phyloP scores from a whole-genome alignment of 1,140 invertebrate species.

The Holcopasites calliopsidis region DNA sequence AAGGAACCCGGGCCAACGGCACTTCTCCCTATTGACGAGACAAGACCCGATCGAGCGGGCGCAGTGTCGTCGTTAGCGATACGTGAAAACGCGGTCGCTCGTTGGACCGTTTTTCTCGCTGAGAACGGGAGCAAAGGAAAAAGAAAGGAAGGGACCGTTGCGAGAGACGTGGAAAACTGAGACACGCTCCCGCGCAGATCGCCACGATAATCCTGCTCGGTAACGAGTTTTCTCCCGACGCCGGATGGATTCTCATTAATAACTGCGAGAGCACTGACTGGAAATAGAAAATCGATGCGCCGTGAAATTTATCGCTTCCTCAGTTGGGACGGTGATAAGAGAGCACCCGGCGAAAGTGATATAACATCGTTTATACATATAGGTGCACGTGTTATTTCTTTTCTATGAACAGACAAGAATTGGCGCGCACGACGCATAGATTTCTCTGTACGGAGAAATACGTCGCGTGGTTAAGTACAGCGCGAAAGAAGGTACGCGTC shows the following conservation, averaged over 20 bases:
- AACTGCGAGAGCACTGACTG: background rate
- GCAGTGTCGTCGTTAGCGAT: background rate
- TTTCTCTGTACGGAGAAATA: no score
- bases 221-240: background rate
- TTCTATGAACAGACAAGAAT: no score
- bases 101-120: background rate
- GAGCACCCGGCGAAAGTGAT: no score
- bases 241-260: background rate
- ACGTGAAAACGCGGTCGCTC: background rate
- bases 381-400: no score
- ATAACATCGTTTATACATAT: no score
- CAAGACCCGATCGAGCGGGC: background rate
- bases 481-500: background rate
- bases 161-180: background rate
- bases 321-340: background rate
- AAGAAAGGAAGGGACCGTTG: no score
- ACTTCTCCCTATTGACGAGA: background rate
- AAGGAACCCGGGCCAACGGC: background rate
- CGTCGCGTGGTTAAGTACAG: no score
- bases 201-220: background rate
- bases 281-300: conserved; percentile 10
- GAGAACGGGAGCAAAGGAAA: background rate
- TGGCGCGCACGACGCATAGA: no score
- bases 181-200: background rate
- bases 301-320: background rate